These are phyloP conservation scores for Isoperla grammatica DNA, from an alignment of 2,888 invertebrate species.

Conservation along the genomic window DNA sequence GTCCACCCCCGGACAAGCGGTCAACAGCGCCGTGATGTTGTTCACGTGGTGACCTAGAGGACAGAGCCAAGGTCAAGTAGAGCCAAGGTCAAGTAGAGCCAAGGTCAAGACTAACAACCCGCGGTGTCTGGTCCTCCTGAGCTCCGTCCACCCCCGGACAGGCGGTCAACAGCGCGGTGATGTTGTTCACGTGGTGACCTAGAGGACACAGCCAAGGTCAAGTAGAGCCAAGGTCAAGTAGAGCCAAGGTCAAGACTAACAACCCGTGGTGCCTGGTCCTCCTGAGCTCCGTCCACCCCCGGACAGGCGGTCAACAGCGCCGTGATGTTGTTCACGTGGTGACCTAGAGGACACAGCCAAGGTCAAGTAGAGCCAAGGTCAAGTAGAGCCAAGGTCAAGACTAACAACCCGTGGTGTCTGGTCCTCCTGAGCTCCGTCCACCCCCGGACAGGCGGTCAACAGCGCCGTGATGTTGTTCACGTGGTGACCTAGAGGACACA, in stretches of 20 bases:
- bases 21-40: constrained; percentile 20
- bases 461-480: constrained; percentile 20
- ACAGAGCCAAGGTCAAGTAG: neutral
- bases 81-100: too few species aligned
- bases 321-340: constrained; percentile 16
- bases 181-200: constrained; percentile 16
- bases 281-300: neutral
- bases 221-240: too few species aligned
- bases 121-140: too few species aligned
- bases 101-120: too few species aligned
- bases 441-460: constrained; percentile 14
- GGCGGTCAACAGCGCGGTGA: constrained; percentile 19
- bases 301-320: constrained; percentile 20
- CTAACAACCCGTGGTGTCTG: too few species aligned
- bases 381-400: too few species aligned
- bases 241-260: too few species aligned
- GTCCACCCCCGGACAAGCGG: constrained; percentile 13
- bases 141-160: constrained; percentile 7
- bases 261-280: too few species aligned
- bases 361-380: too few species aligned
- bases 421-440: too few species aligned
- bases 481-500: constrained; percentile 14
- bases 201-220: too few species aligned
- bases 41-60: constrained; percentile 7
- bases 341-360: too few species aligned